These are phyloP conservation scores for Pampus argenteus DNA, from an alignment of 2,797 vertebrate species.

Conservation along the genomic window DNA sequence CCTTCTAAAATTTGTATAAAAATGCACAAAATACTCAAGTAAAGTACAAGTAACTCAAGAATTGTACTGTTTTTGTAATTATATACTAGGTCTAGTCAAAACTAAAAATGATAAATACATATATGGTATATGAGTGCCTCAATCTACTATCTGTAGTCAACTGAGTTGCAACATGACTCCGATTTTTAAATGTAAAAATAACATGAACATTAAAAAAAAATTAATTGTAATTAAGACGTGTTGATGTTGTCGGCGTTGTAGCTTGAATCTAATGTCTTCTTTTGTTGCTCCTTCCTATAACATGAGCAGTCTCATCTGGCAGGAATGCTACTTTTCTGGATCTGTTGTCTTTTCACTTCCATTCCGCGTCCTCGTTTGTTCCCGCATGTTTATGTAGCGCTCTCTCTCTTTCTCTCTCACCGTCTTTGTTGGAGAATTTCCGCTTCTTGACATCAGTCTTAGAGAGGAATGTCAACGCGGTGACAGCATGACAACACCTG, in stretches of 20 bases:
- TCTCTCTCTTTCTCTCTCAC: not conserved
- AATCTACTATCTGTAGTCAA: no score
- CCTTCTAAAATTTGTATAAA: no score
- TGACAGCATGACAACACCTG: constrained; percentile 51
- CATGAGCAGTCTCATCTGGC: not conserved
- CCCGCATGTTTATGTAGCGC: not conserved
- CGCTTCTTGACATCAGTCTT: constrained; percentile 35
- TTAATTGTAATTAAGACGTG: not conserved
- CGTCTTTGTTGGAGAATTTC: constrained; percentile 40
- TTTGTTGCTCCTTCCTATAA: not conserved
- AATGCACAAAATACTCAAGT: no score
- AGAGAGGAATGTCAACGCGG: constrained; percentile 36
- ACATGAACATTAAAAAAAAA: no score
- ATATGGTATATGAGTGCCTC: no score
- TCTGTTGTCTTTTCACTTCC: constrained; percentile 31
- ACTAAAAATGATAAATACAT: no score
- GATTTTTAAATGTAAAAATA: no score
- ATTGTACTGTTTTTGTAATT: no score
- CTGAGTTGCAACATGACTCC: no score
- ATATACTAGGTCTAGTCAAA: no score
- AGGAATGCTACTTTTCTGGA: constrained; percentile 31
- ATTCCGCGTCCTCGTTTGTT: constrained; percentile 26
- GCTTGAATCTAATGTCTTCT: not conserved
- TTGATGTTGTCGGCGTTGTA: not conserved
- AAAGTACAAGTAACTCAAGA: not conserved